Conservation (phyloP, 2,888 invertebrate genomes). For the Pollenia angustigena region DNA sequence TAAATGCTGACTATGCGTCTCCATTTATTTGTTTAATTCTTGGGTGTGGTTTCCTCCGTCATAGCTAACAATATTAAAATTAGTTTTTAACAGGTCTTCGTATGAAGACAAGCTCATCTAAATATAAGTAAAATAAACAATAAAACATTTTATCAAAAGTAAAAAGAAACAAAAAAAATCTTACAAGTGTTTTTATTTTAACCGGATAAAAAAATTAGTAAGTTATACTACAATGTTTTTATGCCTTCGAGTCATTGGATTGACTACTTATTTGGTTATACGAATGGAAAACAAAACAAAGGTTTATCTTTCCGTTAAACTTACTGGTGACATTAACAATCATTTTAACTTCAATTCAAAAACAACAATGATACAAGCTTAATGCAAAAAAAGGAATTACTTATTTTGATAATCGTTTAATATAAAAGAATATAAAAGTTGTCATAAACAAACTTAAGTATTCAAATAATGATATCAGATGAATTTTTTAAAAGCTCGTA, state of each 20-base stretch:
- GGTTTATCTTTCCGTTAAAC: slow-evolving; percentile 58
- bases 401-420: slow-evolving; percentile 14
- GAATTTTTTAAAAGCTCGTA: slow-evolving; percentile 11
- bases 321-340: slow-evolving; percentile 56
- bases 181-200: too few species aligned
- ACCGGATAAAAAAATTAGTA: too few species aligned
- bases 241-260: slow-evolving; percentile 44
- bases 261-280: slow-evolving; percentile 65
- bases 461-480: slow-evolving; percentile 22
- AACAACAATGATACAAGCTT: background rate
- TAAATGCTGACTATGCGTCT: too few species aligned
- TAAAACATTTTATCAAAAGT: too few species aligned
- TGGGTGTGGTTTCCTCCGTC: too few species aligned
- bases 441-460: slow-evolving; percentile 31
- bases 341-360: slow-evolving; percentile 21
- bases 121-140: too few species aligned
- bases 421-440: background rate
- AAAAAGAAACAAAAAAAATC: too few species aligned
- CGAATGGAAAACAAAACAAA: slow-evolving; percentile 64
- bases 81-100: too few species aligned
- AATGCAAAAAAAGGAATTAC: background rate
- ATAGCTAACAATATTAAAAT: too few species aligned
- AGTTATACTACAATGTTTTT: background rate
- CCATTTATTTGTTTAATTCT: too few species aligned
- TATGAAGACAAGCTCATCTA: too few species aligned